Percentiles rank a stretch among this genome's conserved stretches.
Evolutionary conservation across 2,888 invertebrate genomes (phyloP).

Genomic region (Microchrysa polita): DNA sequence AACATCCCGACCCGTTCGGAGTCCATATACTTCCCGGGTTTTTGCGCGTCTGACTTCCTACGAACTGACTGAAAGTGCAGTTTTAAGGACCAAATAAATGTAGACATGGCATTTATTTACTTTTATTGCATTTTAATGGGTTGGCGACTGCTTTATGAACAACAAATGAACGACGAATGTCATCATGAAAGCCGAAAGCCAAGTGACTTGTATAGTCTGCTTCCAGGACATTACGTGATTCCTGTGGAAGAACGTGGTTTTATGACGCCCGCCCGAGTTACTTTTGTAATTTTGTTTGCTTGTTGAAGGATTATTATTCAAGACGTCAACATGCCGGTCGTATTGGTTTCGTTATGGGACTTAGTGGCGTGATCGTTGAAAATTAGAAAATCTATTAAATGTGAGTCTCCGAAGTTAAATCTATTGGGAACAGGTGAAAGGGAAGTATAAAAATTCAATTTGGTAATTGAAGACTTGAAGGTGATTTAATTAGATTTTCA

Average conservation of each 20-base stretch:
- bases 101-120: slow-evolving; percentile 43
- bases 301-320: slow-evolving; percentile 22
- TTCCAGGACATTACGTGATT: not conserved
- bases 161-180: slow-evolving; percentile 35
- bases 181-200: not conserved
- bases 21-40: not conserved
- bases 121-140: slow-evolving; percentile 42
- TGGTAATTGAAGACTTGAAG: not conserved
- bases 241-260: not conserved
- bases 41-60: not conserved
- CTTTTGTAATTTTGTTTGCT: slow-evolving; percentile 27
- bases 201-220: not conserved
- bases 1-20: too few relatives aligned
- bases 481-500: not conserved
- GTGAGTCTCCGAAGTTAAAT: not conserved
- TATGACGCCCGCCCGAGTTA: slow-evolving; percentile 18
- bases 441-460: not conserved
- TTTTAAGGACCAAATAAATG: slow-evolving; percentile 33
- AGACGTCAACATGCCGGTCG: slow-evolving; percentile 9
- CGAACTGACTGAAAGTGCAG: slow-evolving; percentile 3
- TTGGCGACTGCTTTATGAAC: slow-evolving; percentile 30
- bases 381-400: not conserved
- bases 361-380: slow-evolving; percentile 14
- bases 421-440: not conserved
- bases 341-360: not conserved